Base-by-base conservation (phyloP, 2,113 vertebrate species). In the Arizona elegans region DNA sequence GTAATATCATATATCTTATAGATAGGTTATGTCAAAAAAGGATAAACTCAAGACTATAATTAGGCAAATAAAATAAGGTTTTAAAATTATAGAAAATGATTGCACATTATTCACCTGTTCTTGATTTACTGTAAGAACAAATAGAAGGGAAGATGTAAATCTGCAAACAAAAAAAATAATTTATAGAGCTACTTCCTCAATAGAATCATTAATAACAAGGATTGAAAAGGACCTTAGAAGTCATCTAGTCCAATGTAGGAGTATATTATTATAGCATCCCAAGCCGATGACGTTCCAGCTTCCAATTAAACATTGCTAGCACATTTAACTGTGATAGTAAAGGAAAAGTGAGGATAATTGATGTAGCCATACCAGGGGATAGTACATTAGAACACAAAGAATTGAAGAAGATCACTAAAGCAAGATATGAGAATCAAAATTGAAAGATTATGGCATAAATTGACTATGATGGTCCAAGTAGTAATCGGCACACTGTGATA, bases 101-200 rank as follows among this genome's bases (percentile, higher is more conserved):
- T 96, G 96, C 95, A 95, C 96, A 95, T 87, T 85, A 88, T 95
- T 95, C 94, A 55, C 90, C 94, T 94, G 92, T 86, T 93, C 91
- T 95, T 23, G 29, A 0, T 90, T 91, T 93, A 70, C 91, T 43
- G 38, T 43, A 43, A 43, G 92, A 96, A n/a, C 65, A n/a, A 33
- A 70, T 15, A 70, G 11, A 70, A 17, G 65, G 5, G 65, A 70
- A n/a, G 29, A 33, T 15, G 65, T 70, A 70, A 29, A 70, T n/a
- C 11, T 70, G 65, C 29, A 70, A 70, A 65, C 11, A 56, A 5
- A 33, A n/a, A 65, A 15, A 70, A 70, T n/a, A 70, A n/a, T 70
- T 13, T n/a, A 70, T n/a, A 6, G 12, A 70, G 29, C 65, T 70
- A n/a, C 47, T 53, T 33, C 52, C 62, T 21, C 53, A n/a, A 54